Base-by-base conservation (phyloP, 2,113 vertebrate species). In the Mobula hypostoma region DNA sequence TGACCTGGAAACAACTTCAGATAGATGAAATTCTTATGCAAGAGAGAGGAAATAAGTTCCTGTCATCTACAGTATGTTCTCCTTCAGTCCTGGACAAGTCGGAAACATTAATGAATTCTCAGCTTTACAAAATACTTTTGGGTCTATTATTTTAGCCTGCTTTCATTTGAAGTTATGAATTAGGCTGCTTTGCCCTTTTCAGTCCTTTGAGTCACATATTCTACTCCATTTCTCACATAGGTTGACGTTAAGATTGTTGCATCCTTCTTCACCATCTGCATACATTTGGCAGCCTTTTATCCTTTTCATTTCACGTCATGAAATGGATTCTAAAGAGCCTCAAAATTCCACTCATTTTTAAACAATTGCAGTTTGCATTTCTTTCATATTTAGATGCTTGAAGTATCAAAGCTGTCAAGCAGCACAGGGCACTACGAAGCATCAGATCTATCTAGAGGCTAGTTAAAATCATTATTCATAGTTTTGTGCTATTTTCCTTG, bases 241-340 rank as follows among this genome's bases (percentile, higher is more conserved):
- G 32, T 90, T 66, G 61, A n/a, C 6, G 29, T n/a, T 88, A 88
- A 61, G 61, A 29, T 63, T 88, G 24, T 88, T 32, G 68, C 61
- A 66, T 63, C 58, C 24, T 61, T 87, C 83, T 87, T 61, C 83
- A 15, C 56, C 56, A 87, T 90, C 85, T 90, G 61, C 61, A 90
- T 90, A n/a, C n/a, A 66, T 32, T 90, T 66, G 85, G 85, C 85
- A 66, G 85, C 14, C 61, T 90, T 90, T 90, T 90, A 90, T 90
- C 85, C 66, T 90, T 63, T 88, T 66, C 66, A 15, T 14, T 29
- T 63, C 29, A 6, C 61, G 32, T 90, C n/a, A 61, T 90, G 15
- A 83, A 83, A 56, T 83, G 80, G 80, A 90, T 90, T 90, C 61
- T 7, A 90, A n/a, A 66, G n/a, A 90, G 85, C 85, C 85, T 66